phyloP scores from a whole-genome alignment of 1,140 invertebrate species.

The Amyelois transitella region DNA sequence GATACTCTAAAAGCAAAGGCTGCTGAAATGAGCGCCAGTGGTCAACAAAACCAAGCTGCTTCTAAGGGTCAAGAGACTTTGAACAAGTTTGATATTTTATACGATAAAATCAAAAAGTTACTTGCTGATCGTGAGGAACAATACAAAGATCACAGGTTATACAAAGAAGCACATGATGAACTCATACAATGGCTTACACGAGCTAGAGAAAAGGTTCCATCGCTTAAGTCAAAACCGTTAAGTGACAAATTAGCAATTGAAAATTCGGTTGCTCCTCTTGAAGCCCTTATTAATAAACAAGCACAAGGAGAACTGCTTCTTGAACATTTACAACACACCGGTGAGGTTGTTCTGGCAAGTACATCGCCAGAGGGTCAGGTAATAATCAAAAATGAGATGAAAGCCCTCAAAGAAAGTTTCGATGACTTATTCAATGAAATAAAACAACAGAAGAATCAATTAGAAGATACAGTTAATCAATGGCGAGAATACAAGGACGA shows the following conservation, averaged over 20 bases:
- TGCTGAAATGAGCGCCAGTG: constrained; percentile 89
- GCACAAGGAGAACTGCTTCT: constrained; percentile 91
- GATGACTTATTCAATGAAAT: constrained; percentile 90
- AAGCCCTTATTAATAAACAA: constrained; percentile 90
- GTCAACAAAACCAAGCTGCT: constrained; percentile 87
- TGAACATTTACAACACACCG: constrained; percentile 89
- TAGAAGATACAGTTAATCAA: constrained; percentile 87
- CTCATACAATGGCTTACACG: constrained; percentile 88
- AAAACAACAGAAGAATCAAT: constrained; percentile 86
- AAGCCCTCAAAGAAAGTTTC: constrained; percentile 88
- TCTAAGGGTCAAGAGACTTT: constrained; percentile 89
- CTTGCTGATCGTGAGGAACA: constrained; percentile 87
- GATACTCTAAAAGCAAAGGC: constrained; percentile 91
- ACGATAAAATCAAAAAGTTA: constrained; percentile 82
- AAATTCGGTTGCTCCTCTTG: constrained; percentile 88
- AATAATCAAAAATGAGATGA: constrained; percentile 88
- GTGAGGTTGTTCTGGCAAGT: constrained; percentile 88
- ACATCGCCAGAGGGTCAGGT: constrained; percentile 87
- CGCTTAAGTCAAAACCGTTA: constrained; percentile 87
- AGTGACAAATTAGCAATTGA: constrained; percentile 92
- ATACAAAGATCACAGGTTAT: constrained; percentile 89
- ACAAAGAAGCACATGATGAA: constrained; percentile 93
- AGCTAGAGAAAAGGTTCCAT: constrained; percentile 91
- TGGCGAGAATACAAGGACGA: constrained; percentile 95
- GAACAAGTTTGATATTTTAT: constrained; percentile 84